These are phyloP conservation scores for Mesorhabditis belari DNA, from an alignment of 2,888 invertebrate genomes.

Conservation along the genomic window DNA sequence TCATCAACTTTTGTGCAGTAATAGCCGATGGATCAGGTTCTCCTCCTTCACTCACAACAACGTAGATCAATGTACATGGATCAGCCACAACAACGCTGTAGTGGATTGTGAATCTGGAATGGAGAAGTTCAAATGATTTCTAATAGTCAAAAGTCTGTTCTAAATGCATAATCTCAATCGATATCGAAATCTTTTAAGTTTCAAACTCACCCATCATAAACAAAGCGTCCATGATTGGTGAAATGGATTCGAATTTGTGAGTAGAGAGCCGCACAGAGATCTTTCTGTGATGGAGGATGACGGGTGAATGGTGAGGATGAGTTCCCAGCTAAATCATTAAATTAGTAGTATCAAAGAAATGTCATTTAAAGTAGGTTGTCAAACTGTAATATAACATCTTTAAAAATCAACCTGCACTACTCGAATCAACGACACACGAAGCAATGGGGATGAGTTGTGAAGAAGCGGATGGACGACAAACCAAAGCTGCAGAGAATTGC, in stretches of 20 bases:
- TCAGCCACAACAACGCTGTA: conserved; percentile 18
- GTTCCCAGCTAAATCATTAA: too few relatives aligned
- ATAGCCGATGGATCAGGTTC: neutral
- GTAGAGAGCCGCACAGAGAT: neutral
- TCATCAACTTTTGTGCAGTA: neutral
- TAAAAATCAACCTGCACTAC: neutral
- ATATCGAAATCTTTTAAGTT: neutral
- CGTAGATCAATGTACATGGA: conserved; percentile 20
- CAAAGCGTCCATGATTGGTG: conserved; percentile 23
- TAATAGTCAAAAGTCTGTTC: neutral
- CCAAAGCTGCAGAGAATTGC: neutral
- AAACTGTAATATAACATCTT: too few relatives aligned
- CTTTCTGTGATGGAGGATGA: neutral
- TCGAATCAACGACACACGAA: neutral
- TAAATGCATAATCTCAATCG: neutral
- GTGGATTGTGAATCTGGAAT: conserved; percentile 15
- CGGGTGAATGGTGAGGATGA: neutral
- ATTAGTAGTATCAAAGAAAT: too few relatives aligned
- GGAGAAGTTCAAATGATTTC: neutral
- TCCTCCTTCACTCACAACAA: conserved; percentile 14
- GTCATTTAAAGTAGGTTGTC: too few relatives aligned
- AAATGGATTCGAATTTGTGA: conserved; percentile 18
- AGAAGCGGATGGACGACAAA: neutral
- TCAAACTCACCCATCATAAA: conserved; percentile 14
- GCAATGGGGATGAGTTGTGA: neutral